A percentile compares a stretch with the other conserved stretches of the same genome.
Evolutionary conservation across 1,140 invertebrate genomes (phyloP).

Genomic region (Dendrolimus kikuchii): DNA sequence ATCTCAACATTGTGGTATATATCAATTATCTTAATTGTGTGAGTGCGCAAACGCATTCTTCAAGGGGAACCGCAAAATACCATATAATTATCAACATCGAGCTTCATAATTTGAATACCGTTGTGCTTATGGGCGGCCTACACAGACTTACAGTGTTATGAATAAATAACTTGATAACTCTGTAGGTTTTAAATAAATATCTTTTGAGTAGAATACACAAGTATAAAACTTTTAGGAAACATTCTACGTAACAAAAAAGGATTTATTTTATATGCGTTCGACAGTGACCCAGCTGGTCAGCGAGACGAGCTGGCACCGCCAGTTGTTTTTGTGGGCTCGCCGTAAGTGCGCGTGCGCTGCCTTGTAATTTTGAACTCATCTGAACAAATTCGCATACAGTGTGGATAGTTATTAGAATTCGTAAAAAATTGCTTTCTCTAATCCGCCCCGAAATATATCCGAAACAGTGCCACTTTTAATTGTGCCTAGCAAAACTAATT

Average conservation of each 20-base stretch:
- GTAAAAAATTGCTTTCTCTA: slow-evolving; percentile 35
- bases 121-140: too few species aligned
- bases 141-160: too few species aligned
- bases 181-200: too few species aligned
- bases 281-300: slow-evolving; percentile 34
- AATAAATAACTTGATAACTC: too few species aligned
- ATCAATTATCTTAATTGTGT: too few species aligned
- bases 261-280: slow-evolving; percentile 23
- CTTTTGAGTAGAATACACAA: too few species aligned
- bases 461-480: slow-evolving; percentile 4
- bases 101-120: too few species aligned
- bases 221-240: too few species aligned
- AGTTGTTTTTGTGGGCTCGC: slow-evolving; percentile 55
- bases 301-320: slow-evolving; percentile 52
- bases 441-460: slow-evolving; percentile 8
- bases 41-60: too few species aligned
- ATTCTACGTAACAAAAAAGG: background rate
- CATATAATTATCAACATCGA: too few species aligned
- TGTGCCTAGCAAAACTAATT: slow-evolving; percentile 4
- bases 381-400: background rate
- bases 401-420: slow-evolving; percentile 7
- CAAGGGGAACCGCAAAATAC: too few species aligned
- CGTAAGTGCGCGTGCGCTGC: slow-evolving; percentile 36
- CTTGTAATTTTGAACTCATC: slow-evolving; percentile 8
- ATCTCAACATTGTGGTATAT: too few species aligned